These are phyloP conservation scores for Pseudochromis fuscus DNA, from an alignment of 2,797 vertebrate species.

Conservation along the genomic window DNA sequence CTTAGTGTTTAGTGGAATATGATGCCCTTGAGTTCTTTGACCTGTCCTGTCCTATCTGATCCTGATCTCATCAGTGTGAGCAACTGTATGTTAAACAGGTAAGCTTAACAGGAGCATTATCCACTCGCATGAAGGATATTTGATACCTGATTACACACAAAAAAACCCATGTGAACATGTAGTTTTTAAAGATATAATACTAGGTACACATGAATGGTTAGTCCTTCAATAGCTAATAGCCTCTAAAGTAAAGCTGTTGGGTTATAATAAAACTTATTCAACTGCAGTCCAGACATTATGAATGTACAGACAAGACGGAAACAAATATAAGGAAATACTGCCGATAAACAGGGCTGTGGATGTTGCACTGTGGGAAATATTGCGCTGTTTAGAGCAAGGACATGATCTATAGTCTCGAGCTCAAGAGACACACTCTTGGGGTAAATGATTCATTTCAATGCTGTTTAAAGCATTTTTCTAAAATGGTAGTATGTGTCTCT, in stretches of 20 bases:
- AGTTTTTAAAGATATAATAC: background rate
- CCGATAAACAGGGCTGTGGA: background rate
- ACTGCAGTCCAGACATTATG: background rate
- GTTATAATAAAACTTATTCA: background rate
- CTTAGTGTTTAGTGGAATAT: background rate
- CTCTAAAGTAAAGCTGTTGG: background rate
- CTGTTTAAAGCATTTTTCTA: background rate
- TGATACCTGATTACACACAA: constrained; percentile 11
- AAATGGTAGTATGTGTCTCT: background rate
- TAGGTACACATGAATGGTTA: background rate
- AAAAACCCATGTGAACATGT: too few relatives aligned
- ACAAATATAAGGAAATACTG: background rate
- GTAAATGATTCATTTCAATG: constrained; percentile 21
- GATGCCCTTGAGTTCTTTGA: constrained; percentile 7
- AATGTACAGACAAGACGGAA: background rate
- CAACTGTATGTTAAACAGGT: background rate
- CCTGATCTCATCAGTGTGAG: background rate
- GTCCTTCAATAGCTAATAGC: background rate
- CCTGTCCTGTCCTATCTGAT: background rate
- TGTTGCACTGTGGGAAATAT: background rate
- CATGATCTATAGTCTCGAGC: background rate
- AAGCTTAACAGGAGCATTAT: background rate
- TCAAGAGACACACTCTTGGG: background rate
- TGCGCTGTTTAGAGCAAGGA: constrained; percentile 10
- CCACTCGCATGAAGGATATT: background rate